phyloP scores from a whole-genome alignment of 2,888 invertebrate species.

The Lissocephala sabroskyi region DNA sequence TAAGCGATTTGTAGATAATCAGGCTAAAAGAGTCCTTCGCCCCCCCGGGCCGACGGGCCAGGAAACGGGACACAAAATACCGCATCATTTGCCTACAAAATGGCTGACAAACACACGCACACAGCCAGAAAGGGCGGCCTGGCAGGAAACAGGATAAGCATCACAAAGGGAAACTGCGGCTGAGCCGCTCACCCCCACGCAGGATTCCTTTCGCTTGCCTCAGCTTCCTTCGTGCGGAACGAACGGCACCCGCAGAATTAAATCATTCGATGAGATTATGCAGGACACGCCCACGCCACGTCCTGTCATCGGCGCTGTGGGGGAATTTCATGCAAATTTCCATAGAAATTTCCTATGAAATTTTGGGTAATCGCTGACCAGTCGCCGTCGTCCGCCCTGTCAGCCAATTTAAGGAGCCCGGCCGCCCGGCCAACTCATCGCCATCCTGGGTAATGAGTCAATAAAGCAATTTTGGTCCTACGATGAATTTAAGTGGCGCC shows the following conservation, averaged over 20 bases:
- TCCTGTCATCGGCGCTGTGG: not conserved
- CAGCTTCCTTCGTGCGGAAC: too few relatives aligned
- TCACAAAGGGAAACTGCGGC: constrained; percentile 34
- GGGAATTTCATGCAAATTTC: constrained; percentile 49
- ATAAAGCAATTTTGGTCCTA: constrained; percentile 43
- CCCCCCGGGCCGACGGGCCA: too few relatives aligned
- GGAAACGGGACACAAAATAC: not conserved
- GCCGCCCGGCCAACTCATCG: constrained; percentile 47
- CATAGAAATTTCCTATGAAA: constrained; percentile 56
- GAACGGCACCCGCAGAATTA: constrained; percentile 38
- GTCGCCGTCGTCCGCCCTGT: constrained; percentile 7
- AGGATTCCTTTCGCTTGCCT: too few relatives aligned
- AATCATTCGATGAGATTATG: constrained; percentile 65
- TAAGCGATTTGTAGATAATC: too few relatives aligned
- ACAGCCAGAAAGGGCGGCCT: too few relatives aligned
- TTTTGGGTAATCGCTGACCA: constrained; percentile 13
- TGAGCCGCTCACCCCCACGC: not conserved
- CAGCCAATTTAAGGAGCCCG: constrained; percentile 20
- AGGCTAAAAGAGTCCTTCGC: too few relatives aligned
- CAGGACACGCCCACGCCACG: too few relatives aligned
- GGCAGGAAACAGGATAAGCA: constrained; percentile 32
- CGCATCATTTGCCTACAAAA: constrained; percentile 38
- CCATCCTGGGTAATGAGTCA: constrained; percentile 56
- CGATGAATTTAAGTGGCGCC: constrained; percentile 8
- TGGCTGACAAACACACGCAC: constrained; percentile 5